These are phyloP conservation scores for Momotus momota DNA, from an alignment of 2,797 vertebrate genomes.

Conservation along the genomic window DNA sequence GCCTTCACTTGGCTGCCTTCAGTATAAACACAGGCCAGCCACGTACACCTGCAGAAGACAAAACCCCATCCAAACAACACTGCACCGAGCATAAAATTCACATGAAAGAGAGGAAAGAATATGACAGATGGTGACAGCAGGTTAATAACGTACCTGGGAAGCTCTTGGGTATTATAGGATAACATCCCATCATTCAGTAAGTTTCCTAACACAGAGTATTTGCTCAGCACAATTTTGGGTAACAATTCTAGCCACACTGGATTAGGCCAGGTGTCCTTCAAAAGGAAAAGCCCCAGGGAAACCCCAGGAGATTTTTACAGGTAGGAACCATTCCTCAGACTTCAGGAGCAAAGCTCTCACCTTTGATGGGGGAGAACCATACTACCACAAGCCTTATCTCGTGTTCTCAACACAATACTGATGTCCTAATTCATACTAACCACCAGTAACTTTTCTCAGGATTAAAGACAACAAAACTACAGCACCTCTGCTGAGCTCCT, in stretches of 20 bases:
- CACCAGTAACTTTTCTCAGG: neutral
- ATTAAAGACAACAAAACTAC: neutral
- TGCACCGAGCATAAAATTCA: neutral
- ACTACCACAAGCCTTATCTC: neutral
- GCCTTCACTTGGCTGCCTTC: neutral
- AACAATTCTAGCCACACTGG: neutral
- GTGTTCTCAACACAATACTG: neutral
- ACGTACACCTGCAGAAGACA: fast-evolving
- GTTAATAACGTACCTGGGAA: neutral
- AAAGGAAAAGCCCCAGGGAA: neutral
- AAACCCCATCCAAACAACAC: neutral
- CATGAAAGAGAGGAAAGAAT: neutral
- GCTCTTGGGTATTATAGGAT: neutral
- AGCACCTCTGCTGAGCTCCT: neutral
- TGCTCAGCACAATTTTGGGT: neutral
- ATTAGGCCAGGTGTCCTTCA: neutral
- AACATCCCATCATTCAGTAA: neutral
- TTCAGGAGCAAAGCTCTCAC: neutral
- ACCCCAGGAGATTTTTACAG: neutral
- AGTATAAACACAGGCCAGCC: neutral
- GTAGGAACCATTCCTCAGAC: neutral
- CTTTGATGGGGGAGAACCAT: neutral
- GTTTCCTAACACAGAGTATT: neutral
- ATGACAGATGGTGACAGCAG: neutral
- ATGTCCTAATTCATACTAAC: neutral